These are phyloP conservation scores for Pangasius larnaudii DNA, from an alignment of 2,797 vertebrate species.

Conservation along the genomic window DNA sequence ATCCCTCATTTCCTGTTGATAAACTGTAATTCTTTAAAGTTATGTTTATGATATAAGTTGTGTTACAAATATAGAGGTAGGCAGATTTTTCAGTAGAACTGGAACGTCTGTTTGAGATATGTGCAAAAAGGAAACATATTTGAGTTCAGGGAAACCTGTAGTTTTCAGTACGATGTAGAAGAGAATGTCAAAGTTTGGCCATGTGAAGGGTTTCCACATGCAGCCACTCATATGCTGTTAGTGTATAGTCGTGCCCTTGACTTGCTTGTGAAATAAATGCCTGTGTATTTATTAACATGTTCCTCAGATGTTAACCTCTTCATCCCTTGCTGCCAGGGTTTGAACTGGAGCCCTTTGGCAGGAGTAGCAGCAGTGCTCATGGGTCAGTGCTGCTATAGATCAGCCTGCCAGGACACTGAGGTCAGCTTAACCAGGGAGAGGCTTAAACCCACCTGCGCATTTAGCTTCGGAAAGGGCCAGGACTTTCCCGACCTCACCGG, in stretches of 20 bases:
- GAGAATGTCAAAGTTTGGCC: neutral
- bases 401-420: constrained; percentile 64
- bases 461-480: constrained; percentile 23
- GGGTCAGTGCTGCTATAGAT: constrained; percentile 67
- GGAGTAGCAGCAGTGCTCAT: constrained; percentile 32
- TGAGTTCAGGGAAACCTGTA: neutral
- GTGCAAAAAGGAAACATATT: neutral
- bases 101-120: neutral
- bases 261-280: neutral
- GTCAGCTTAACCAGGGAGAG: constrained; percentile 58
- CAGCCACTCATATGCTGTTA: no score
- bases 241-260: neutral
- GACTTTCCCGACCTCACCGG: neutral
- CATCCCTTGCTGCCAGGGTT: constrained; percentile 16
- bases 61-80: no score
- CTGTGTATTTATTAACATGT: constrained; percentile 6
- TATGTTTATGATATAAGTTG: no score
- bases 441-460: constrained; percentile 62
- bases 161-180: neutral
- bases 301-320: neutral
- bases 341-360: constrained; percentile 20
- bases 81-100: neutral
- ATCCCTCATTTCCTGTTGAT: neutral
- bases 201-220: neutral
- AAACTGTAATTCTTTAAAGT: neutral